A percentile compares a stretch with the other conserved stretches of the same genome.
Evolutionary conservation across 1,140 invertebrate genomes (phyloP).

Genomic region (Globodera rostochiensis): DNA sequence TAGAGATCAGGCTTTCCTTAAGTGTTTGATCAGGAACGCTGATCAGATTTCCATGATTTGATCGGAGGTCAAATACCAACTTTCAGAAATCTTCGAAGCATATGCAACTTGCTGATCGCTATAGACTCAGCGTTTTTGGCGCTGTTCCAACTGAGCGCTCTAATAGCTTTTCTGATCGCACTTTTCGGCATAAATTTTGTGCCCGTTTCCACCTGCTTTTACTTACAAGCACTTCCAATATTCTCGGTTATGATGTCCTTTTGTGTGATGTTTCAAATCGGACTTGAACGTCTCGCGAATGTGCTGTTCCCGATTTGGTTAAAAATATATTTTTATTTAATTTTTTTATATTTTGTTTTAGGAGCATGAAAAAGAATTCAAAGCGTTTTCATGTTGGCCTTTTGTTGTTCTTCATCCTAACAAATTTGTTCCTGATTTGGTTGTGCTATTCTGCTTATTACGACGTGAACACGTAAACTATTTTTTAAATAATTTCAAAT

Average conservation of each 20-base stretch:
- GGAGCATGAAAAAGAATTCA: neutral
- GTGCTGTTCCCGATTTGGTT: constrained; percentile 2
- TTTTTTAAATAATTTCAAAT: neutral
- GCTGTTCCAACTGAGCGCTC: neutral
- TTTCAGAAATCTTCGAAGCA: neutral
- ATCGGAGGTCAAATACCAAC: neutral
- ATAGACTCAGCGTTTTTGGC: neutral
- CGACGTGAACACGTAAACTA: neutral
- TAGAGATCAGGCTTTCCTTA: too few relatives aligned
- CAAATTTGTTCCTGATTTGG: neutral
- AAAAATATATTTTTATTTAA: neutral
- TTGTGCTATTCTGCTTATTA: neutral
- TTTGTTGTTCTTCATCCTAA: too few relatives aligned
- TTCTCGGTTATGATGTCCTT: neutral
- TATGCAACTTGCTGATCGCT: neutral
- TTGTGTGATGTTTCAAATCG: neutral
- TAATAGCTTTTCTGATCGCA: neutral
- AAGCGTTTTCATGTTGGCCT: neutral
- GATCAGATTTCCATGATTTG: too few relatives aligned
- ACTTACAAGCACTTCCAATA: neutral
- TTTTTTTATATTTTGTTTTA: neutral
- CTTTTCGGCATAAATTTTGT: neutral
- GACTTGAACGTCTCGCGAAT: neutral
- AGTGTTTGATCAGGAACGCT: neutral
- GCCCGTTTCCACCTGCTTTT: neutral